Base-by-base conservation (phyloP, 37 sponge, comb jelly and placozoan species). In the Halisarca cf. caerulea region DNA sequence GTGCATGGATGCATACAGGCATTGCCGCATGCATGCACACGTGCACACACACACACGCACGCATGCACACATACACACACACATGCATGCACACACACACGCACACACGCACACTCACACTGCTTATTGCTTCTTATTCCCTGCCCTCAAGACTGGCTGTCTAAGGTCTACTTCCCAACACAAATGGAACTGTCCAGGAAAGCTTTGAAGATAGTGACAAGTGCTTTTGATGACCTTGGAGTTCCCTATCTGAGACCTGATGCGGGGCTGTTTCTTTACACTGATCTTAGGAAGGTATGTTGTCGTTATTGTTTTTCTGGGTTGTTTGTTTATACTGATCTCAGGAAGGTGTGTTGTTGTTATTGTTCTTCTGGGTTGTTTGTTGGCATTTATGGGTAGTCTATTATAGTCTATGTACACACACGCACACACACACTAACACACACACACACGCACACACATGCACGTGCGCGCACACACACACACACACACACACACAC, bases 21-120 rank as follows among this genome's bases (percentile, higher is more conserved):
- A n/a, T n/a, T n/a, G n/a, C n/a, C n/a, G n/a, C n/a, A 47, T 47
- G 51, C 51, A 47, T 47, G 51, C 51, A 47, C 11, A 47, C 51
- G 11, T 14, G 11, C 9, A 30, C 4, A 6, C 35, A 34, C 69
- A 68, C 3, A 3, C 64, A 61, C 30, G 15, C 64, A 61, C 30
- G 15, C 64, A 61, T 32, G 8, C 40, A 71, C 28, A 37, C 72
- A 71, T 18, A 71, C 40, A 71, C 72, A 38, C 40, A 38, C 33
- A 37, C 72, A 71, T 32, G 34, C 72, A 33, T 8, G 34, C 23
- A 33, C 28, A 37, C 40, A 71, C 72, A 61, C 30, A 61, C 64
- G 15, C 64, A 27, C 64, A 68, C 69, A 28, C 69, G 28, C 69
- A 68, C 69, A 68, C 69, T 30, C 69, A 68, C 69, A 68, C 69